Base-by-base conservation (phyloP, 1,140 invertebrate species). In the Scaptomyza pallida region DNA sequence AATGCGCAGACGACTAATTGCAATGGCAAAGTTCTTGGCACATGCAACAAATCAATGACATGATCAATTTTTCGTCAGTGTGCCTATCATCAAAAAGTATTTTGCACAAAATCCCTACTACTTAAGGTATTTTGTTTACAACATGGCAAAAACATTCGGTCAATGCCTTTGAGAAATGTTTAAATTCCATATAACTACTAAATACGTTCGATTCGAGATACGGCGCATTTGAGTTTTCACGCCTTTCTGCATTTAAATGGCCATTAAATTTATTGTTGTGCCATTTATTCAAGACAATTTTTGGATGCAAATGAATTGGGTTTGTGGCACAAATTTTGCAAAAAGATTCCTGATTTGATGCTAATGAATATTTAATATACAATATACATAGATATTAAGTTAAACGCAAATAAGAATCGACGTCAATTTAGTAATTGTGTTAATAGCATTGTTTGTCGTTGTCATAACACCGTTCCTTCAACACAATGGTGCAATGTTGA, bases 371-470 rank as follows among this genome's bases (percentile, higher is more conserved):
- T 37, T 37, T 37, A n/a, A 37, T 37, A n/a, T 37, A 5, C n/a
- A n/a, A n/a, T 26, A 37, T 0, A 37, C 12, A 37, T n/a, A 5
- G 33, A 37, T n/a, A 37, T 37, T 37, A n/a, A 37, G 12, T 12
- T n/a, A 37, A 37, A n/a, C 33, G 33, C 26, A 37, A 37, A 37
- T 37, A 37, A 37, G 12, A 37, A 37, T 37, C 33, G 12, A 37
- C 33, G n/a, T n/a, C 33, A 37, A 37, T 37, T 37, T 37, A 37
- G 33, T 37, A 37, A 37, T 37, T 37, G 33, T 37, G 33, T 37
- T 37, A 43, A 50, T 26, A 15, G 26, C 47, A 50, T 50, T 51
- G 48, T 51, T 51, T 51, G 48, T 8, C 26, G 48, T 33, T 51
- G 48, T 35, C 48, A 51, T 54, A 17, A 45, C 6, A 35, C 50